Percentiles rank a stretch among this genome's conserved stretches.
Evolutionary conservation across 2,797 vertebrate genomes (phyloP).

Genomic region (Arrhamphus sclerolepis): DNA sequence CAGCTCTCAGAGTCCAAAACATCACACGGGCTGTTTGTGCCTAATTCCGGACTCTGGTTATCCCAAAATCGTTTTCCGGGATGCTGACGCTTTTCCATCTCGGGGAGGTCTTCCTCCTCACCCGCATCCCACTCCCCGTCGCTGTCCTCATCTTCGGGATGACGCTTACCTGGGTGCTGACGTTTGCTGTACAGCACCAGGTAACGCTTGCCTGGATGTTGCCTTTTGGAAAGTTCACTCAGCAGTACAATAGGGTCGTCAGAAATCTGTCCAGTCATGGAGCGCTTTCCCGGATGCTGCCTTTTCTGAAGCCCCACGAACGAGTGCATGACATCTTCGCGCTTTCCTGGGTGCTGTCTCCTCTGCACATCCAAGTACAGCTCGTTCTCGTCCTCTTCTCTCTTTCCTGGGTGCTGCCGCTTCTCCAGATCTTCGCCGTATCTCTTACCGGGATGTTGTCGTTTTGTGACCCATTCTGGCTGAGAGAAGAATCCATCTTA

Average conservation of each 20-base stretch:
- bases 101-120: slow-evolving; percentile 59
- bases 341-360: slow-evolving; percentile 86
- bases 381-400: slow-evolving; percentile 75
- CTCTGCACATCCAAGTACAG: slow-evolving; percentile 73
- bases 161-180: slow-evolving; percentile 83
- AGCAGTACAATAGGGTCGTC: slow-evolving; percentile 63
- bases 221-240: slow-evolving; percentile 83
- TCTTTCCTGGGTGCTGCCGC: slow-evolving; percentile 86
- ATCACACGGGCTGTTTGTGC: slow-evolving; percentile 78
- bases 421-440: slow-evolving; percentile 72
- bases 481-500: slow-evolving; percentile 75
- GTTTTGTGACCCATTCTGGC: slow-evolving; percentile 83
- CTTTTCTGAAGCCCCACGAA: slow-evolving; percentile 77
- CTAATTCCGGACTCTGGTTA: slow-evolving; percentile 73
- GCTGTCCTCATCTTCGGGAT: slow-evolving; percentile 64
- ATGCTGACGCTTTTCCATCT: slow-evolving; percentile 86
- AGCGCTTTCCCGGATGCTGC: slow-evolving; percentile 87
- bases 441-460: slow-evolving; percentile 84
- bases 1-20: slow-evolving; percentile 78
- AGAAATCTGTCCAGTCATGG: slow-evolving; percentile 61
- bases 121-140: slow-evolving; percentile 67
- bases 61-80: slow-evolving; percentile 86
- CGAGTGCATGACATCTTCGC: slow-evolving; percentile 73
- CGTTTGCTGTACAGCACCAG: slow-evolving; percentile 75
- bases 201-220: slow-evolving; percentile 87